Percentiles rank a stretch among this genome's conserved stretches.
phyloP scores from a whole-genome alignment of 2,888 invertebrate genomes.

The Elegia similella region DNA sequence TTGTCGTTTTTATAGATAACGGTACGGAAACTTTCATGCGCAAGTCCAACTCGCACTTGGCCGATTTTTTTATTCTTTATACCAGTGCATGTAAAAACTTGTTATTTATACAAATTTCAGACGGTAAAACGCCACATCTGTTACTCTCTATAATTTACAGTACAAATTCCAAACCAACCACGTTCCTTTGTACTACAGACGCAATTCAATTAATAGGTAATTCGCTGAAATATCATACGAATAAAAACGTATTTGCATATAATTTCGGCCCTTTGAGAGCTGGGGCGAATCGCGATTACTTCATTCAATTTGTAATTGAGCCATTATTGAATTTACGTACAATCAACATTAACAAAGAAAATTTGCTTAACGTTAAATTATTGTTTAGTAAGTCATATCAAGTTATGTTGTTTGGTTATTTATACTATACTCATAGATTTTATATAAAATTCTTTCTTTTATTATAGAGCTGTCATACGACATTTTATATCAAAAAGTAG shows the following conservation, averaged over 20 bases:
- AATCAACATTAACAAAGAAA: neutral
- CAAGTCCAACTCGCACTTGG: no score
- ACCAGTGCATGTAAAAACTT: no score
- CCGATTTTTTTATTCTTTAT: no score
- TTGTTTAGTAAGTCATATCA: neutral
- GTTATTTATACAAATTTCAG: no score
- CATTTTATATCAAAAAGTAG: no score
- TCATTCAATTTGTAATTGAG: constrained; percentile 3
- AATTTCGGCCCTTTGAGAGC: neutral
- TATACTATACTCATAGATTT: no score
- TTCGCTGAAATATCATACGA: neutral
- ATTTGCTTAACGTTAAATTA: neutral
- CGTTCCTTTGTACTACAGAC: neutral
- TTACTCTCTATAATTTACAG: neutral
- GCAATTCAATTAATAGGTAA: constrained; percentile 9
- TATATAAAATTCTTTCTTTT: no score
- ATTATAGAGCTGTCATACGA: no score
- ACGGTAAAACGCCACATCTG: neutral
- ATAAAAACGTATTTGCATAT: constrained; percentile 4
- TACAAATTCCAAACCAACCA: neutral
- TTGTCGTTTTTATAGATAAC: no score
- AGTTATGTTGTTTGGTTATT: no score
- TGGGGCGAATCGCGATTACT: constrained; percentile 1
- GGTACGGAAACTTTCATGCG: no score
- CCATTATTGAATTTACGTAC: constrained; percentile 1